Evolutionary conservation across 2,113 vertebrate genomes (phyloP).

Genomic region (Halcyon senegalensis): DNA sequence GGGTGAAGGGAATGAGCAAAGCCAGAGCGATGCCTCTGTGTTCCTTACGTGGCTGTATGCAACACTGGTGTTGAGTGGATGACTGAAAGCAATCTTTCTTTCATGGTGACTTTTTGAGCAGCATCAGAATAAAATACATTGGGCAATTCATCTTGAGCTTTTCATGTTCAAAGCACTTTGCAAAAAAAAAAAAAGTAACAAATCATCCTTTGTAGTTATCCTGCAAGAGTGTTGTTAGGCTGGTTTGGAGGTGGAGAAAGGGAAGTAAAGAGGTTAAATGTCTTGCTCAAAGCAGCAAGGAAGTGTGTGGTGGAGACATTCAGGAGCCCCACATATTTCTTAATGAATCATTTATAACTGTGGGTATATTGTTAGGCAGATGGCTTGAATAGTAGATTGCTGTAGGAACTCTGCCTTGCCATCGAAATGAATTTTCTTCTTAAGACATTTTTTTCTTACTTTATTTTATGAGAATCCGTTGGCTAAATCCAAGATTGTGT

Average conservation of each 20-base stretch:
- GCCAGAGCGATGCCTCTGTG: neutral
- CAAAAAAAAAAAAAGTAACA: neutral
- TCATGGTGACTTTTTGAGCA: neutral
- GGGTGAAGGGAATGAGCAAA: neutral
- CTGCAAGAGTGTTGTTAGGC: neutral
- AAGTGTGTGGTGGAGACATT: slow-evolving; percentile 58
- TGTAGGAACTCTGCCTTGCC: neutral
- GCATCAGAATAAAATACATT: neutral
- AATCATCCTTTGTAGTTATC: neutral
- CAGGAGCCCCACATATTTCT: slow-evolving; percentile 43
- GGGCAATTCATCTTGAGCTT: neutral
- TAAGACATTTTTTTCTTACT: neutral
- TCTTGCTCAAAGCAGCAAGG: slow-evolving; percentile 1
- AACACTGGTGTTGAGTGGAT: neutral
- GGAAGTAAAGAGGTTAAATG: slow-evolving; percentile 38
- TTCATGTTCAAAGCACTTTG: neutral
- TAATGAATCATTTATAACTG: slow-evolving; percentile 54
- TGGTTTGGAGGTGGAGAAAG: slow-evolving; percentile 38
- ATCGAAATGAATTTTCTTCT: slow-evolving; percentile 18
- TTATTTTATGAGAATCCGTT: neutral
- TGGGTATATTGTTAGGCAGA: slow-evolving; percentile 32
- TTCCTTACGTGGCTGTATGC: neutral
- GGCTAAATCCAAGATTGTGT: neutral
- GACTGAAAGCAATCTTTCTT: neutral
- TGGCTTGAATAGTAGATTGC: slow-evolving; percentile 12